Conservation (phyloP, 2,888 invertebrate species). For the Anthrax anthrax region DNA sequence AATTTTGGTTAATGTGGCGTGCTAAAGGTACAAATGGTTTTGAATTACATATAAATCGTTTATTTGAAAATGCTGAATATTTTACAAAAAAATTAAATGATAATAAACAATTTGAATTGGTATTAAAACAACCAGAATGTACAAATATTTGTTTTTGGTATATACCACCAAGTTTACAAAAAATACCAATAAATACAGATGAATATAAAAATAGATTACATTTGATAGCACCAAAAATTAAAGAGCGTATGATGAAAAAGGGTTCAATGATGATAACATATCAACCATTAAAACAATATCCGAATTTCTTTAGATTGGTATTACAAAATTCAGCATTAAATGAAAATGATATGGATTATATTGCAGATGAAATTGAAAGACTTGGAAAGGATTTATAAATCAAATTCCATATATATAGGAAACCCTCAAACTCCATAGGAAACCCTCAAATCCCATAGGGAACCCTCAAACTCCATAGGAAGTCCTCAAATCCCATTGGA, state of each 20-base stretch:
- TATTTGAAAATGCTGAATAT: constrained; percentile 60
- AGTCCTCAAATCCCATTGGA: too few species aligned
- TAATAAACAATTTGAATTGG: constrained; percentile 57
- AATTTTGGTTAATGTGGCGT: constrained; percentile 99
- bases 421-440: too few species aligned
- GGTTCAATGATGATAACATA: constrained; percentile 96
- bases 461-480: too few species aligned
- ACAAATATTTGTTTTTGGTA: constrained; percentile 97
- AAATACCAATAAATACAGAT: constrained; percentile 33
- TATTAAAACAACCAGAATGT: constrained; percentile 70
- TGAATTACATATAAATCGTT: constrained; percentile 59
- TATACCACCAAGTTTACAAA: constrained; percentile 46
- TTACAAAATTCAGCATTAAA: constrained; percentile 80
- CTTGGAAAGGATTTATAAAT: constrained; percentile 55
- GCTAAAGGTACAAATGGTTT: constrained; percentile 74
- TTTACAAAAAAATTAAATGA: constrained; percentile 52
- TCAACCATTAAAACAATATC: constrained; percentile 69
- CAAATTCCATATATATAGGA: too few species aligned
- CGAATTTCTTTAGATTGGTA: constrained; percentile 92
- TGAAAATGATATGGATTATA: constrained; percentile 69
- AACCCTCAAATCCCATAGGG: too few species aligned
- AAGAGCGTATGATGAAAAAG: constrained; percentile 88
- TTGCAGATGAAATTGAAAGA: constrained; percentile 75
- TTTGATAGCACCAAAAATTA: constrained; percentile 79
- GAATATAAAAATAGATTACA: constrained; percentile 52